Percentiles rank a stretch among this genome's conserved stretches.
Evolutionary conservation across 2,888 invertebrate genomes (phyloP).

Genomic region (Clivina fossor): DNA sequence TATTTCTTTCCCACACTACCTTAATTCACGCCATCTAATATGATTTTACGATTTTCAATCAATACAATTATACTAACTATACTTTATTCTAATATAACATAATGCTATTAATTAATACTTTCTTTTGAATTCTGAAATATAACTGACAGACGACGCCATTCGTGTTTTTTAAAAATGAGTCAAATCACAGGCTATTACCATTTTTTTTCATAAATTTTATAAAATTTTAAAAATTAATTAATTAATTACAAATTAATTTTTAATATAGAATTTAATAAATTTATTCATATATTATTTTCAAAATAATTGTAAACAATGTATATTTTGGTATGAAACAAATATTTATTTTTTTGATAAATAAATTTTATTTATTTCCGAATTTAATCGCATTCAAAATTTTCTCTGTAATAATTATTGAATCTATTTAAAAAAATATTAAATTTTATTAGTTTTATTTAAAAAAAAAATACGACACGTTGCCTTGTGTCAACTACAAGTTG

Average conservation of each 20-base stretch:
- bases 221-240: not conserved
- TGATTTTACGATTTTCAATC: conserved; percentile 3
- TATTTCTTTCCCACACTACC: conserved; percentile 7
- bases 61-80: conserved; percentile 13
- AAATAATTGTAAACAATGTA: not conserved
- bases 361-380: too few relatives aligned
- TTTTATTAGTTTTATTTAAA: too few relatives aligned
- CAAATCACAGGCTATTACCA: conserved; percentile 5
- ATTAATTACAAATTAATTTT: not conserved
- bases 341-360: too few relatives aligned
- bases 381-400: too few relatives aligned
- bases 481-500: too few relatives aligned
- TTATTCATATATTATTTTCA: not conserved
- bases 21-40: conserved; percentile 20
- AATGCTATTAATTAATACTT: conserved; percentile 8
- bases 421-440: too few relatives aligned
- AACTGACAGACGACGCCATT: conserved; percentile 32
- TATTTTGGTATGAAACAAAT: not conserved
- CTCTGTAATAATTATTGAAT: too few relatives aligned
- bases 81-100: not conserved
- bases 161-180: conserved; percentile 25
- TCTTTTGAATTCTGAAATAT: conserved; percentile 27
- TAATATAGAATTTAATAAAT: not conserved
- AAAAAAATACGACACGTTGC: too few relatives aligned
- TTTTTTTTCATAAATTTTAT: too few relatives aligned